Percentiles rank a stretch among this genome's conserved stretches.
Conservation (phyloP, 2,797 vertebrate genomes). For the Cossypha dichroa region DNA sequence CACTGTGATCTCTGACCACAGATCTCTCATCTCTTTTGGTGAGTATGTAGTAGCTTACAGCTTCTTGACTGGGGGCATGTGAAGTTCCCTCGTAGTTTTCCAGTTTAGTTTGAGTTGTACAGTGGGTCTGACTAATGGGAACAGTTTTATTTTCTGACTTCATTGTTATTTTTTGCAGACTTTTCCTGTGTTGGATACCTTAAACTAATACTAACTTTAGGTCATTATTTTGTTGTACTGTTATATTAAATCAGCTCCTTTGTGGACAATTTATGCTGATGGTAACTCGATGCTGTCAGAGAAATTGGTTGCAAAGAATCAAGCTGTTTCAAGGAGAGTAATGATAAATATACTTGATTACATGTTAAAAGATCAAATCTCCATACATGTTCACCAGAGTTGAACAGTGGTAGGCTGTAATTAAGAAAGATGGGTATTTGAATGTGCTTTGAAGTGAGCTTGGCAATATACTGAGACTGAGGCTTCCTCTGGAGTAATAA, state of each 20-base stretch:
- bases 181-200: background rate
- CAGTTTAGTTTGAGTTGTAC: background rate
- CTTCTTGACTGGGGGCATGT: background rate
- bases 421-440: background rate
- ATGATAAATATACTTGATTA: background rate
- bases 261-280: background rate
- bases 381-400: background rate
- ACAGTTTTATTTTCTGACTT: background rate
- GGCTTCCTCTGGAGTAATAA: background rate
- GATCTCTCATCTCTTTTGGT: background rate
- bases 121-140: background rate
- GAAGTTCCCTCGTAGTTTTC: background rate
- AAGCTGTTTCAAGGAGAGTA: background rate
- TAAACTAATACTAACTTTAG: background rate
- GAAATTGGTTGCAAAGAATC: background rate
- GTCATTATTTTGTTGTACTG: background rate
- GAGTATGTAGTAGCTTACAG: background rate
- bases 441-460: background rate
- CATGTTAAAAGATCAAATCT: background rate
- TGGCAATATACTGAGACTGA: background rate
- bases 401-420: background rate
- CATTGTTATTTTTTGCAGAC: background rate
- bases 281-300: background rate
- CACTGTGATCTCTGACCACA: background rate
- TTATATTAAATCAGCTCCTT: background rate